A percentile compares a stretch with the other conserved stretches of the same genome.
phyloP scores from a whole-genome alignment of 2,113 vertebrate species.

The Alaudala cheleensis region DNA sequence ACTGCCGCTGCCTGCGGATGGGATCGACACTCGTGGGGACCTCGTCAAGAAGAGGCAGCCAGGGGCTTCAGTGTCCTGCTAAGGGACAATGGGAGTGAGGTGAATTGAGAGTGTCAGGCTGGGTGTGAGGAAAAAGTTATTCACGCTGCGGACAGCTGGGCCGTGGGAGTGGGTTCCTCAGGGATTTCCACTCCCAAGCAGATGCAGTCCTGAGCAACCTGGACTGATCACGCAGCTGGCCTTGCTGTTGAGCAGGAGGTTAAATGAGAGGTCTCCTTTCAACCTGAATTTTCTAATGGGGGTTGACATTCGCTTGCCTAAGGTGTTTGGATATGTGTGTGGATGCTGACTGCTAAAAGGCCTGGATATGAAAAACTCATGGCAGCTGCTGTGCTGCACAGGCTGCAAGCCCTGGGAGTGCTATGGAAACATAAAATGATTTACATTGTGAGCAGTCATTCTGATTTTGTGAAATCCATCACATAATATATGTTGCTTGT shows the following conservation, averaged over 20 bases:
- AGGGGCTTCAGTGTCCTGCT: background rate
- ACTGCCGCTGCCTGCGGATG: too few species aligned
- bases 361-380: background rate
- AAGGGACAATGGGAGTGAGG: rapidly evolving
- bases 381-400: background rate
- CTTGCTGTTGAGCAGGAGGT: background rate
- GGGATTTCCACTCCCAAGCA: background rate
- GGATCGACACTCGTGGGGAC: background rate
- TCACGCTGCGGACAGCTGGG: background rate
- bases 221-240: background rate
- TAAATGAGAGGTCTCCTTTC: background rate
- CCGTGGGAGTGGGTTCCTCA: background rate
- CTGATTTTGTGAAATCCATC: background rate
- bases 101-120: background rate
- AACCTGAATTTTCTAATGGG: background rate
- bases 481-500: background rate
- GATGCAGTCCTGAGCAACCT: background rate
- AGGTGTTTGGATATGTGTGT: background rate
- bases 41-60: rapidly evolving
- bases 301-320: rapidly evolving
- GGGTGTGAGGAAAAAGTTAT: background rate
- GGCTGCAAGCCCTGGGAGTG: background rate
- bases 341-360: background rate
- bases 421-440: background rate
- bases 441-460: background rate